phyloP scores from a whole-genome alignment of 2,113 vertebrate species.

The Phylloscopus whistleri region DNA sequence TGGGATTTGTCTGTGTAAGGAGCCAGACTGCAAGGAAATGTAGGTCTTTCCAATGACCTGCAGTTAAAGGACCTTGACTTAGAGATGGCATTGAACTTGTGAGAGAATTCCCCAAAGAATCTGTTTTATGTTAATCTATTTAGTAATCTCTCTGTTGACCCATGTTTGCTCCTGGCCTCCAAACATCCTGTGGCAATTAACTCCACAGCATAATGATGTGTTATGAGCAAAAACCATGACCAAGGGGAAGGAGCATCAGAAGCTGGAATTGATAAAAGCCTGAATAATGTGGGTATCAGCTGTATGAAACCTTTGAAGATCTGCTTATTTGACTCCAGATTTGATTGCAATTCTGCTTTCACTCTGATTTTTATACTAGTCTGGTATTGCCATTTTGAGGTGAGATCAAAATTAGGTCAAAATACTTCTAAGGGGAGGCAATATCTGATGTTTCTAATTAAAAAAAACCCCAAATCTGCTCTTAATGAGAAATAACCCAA shows the following conservation, averaged over 20 bases:
- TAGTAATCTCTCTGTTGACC: neutral
- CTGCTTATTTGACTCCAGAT: neutral
- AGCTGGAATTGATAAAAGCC: neutral
- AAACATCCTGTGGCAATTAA: conserved; percentile 19
- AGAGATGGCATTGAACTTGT: neutral
- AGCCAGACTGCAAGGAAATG: neutral
- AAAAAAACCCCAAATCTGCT: neutral
- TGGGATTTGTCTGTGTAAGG: neutral
- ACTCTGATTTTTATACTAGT: neutral
- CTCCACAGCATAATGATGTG: neutral
- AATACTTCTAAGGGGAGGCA: neutral
- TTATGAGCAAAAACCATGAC: neutral
- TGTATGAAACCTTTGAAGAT: neutral
- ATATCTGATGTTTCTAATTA: neutral
- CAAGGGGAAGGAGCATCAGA: neutral
- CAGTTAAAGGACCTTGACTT: neutral
- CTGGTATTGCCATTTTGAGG: neutral
- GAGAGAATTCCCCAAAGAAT: neutral
- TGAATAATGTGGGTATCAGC: neutral
- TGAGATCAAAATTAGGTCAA: neutral
- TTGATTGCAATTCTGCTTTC: neutral
- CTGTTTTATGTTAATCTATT: neutral
- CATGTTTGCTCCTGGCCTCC: neutral
- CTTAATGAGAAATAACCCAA: neutral
- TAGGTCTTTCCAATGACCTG: neutral